Evolutionary conservation across 2,888 invertebrate genomes (phyloP).

Genomic region (Phragmatobia fuliginosa): DNA sequence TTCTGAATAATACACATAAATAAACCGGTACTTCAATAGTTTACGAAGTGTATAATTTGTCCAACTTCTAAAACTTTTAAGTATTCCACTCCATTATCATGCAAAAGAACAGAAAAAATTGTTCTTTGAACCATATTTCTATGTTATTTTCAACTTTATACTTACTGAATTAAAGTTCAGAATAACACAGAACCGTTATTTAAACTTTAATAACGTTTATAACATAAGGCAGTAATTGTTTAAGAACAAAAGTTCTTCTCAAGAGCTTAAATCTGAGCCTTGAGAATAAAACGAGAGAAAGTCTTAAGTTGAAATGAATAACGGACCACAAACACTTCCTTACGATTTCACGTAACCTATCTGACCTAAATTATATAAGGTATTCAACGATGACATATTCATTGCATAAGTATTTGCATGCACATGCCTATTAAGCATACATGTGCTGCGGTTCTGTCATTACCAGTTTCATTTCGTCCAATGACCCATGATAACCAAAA

Average conservation of each 20-base stretch:
- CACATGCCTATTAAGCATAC: not conserved
- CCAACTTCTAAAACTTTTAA: not conserved
- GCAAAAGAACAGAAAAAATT: not conserved
- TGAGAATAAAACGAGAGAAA: slow-evolving; percentile 4
- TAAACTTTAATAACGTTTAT: not conserved
- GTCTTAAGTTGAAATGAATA: slow-evolving; percentile 4
- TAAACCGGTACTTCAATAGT: not conserved
- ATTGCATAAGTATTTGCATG: slow-evolving; percentile 6
- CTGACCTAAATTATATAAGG: slow-evolving; percentile 11
- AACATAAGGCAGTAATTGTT: not conserved
- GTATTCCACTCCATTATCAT: not conserved
- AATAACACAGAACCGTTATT: not conserved
- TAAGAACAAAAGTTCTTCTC: not conserved
- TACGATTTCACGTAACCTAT: slow-evolving; percentile 10
- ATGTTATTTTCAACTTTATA: no score
- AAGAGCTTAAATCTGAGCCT: not conserved
- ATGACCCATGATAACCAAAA: not conserved
- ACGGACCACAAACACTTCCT: not conserved
- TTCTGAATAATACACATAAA: not conserved
- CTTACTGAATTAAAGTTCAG: no score
- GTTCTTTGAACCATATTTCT: no score
- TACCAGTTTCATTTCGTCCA: not conserved
- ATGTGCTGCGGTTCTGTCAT: not conserved
- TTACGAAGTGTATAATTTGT: not conserved
- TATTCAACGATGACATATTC: slow-evolving; percentile 8